These are phyloP conservation scores for Diadophis punctatus DNA, from an alignment of 2,113 vertebrate species.

Conservation along the genomic window DNA sequence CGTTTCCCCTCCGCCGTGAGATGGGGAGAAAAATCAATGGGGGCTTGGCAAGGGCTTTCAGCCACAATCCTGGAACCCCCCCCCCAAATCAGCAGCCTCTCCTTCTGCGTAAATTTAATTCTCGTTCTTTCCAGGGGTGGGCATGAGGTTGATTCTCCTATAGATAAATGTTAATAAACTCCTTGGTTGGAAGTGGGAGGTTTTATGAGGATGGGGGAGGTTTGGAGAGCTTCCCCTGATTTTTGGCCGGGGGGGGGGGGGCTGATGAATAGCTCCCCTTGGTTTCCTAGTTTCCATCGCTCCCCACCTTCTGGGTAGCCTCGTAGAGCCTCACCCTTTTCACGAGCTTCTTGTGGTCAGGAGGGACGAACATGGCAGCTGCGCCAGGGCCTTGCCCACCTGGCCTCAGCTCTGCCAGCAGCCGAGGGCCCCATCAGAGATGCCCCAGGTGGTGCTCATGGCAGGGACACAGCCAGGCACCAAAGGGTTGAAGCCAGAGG, in stretches of 20 bases:
- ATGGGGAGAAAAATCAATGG: neutral
- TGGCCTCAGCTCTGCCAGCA: neutral
- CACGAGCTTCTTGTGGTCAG: neutral
- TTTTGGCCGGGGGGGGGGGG: neutral
- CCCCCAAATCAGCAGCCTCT: neutral
- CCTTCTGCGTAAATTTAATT: neutral
- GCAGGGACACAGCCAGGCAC: no score
- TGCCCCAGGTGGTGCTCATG: neutral
- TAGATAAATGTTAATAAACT: neutral
- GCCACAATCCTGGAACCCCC: no score
- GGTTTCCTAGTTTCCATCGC: neutral
- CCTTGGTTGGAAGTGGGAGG: neutral
- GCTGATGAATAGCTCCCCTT: neutral
- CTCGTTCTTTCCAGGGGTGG: neutral
- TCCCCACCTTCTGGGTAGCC: neutral
- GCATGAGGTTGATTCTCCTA: neutral
- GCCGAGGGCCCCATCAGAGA: neutral
- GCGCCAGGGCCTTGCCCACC: no score
- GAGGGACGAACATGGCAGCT: neutral
- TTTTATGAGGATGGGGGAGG: neutral
- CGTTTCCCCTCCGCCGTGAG: neutral
- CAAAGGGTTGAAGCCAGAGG: no score
- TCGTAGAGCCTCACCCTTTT: no score
- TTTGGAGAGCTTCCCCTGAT: neutral
- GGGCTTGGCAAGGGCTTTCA: neutral